Conservation (phyloP, 2,888 invertebrate genomes). For the Selenia dentaria region DNA sequence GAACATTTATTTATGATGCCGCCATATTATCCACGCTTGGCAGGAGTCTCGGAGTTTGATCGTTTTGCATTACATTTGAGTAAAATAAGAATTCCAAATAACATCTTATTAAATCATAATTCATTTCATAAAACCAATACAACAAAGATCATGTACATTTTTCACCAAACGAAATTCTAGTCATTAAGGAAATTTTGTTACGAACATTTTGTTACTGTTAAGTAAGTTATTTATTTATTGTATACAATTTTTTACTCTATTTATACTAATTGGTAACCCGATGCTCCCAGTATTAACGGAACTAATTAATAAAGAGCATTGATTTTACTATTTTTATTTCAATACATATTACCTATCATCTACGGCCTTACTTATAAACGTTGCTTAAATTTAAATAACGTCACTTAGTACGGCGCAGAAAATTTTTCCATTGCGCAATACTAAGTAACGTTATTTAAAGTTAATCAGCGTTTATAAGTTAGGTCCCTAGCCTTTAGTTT, state of each 20-base stretch:
- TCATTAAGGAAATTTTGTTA: slow-evolving; percentile 58
- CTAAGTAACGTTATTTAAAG: too few species aligned
- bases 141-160: slow-evolving; percentile 42
- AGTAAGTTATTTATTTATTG: slow-evolving; percentile 76
- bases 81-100: slow-evolving; percentile 10
- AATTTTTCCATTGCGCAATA: too few species aligned
- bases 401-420: too few species aligned
- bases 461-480: too few species aligned
- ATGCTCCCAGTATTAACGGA: slow-evolving; percentile 74
- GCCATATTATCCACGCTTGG: too few species aligned
- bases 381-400: too few species aligned
- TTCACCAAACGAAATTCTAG: slow-evolving; percentile 63
- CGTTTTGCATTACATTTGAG: slow-evolving; percentile 1
- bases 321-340: slow-evolving; percentile 46
- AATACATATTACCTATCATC: slow-evolving; percentile 4
- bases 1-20: too few species aligned
- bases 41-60: too few species aligned
- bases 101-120: slow-evolving; percentile 7
- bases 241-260: slow-evolving; percentile 75
- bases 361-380: too few species aligned
- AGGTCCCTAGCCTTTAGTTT: too few species aligned
- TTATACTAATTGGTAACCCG: slow-evolving; percentile 62
- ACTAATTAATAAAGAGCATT: slow-evolving; percentile 76
- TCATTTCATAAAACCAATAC: slow-evolving; percentile 25
- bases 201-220: slow-evolving; percentile 64